Conservation (phyloP, 2,888 invertebrate species). For the Stramonita haemastoma region DNA sequence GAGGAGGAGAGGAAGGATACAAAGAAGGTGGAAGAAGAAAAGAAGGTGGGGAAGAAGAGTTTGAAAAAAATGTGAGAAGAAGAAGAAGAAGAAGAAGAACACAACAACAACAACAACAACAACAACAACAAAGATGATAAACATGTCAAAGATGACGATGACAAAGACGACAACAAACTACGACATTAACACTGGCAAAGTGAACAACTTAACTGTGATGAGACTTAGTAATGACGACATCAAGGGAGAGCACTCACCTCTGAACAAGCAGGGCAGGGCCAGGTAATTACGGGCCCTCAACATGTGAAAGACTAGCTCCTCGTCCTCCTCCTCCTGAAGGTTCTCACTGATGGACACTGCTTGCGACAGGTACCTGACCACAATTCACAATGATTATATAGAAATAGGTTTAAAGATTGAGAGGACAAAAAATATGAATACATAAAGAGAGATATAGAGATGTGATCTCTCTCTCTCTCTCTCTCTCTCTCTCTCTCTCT, state of each 20-base stretch:
- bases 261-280: conserved; percentile 30
- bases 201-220: too few relatives aligned
- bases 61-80: too few relatives aligned
- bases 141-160: not conserved
- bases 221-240: too few relatives aligned
- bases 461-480: too few relatives aligned
- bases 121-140: not conserved
- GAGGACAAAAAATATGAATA: too few relatives aligned
- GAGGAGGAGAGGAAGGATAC: too few relatives aligned
- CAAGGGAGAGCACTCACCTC: conserved; percentile 20
- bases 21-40: too few relatives aligned
- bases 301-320: conserved; percentile 8
- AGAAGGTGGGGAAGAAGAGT: too few relatives aligned
- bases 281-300: conserved; percentile 8
- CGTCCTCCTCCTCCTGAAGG: conserved; percentile 20
- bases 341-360: conserved; percentile 9
- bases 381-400: not conserved
- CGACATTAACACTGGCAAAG: not conserved
- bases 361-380: conserved; percentile 9
- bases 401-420: too few relatives aligned
- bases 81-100: not conserved
- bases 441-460: too few relatives aligned
- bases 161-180: not conserved
- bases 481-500: too few relatives aligned
- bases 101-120: not conserved